Conservation (phyloP, 2,113 vertebrate genomes). For the Muntiacus reevesi region DNA sequence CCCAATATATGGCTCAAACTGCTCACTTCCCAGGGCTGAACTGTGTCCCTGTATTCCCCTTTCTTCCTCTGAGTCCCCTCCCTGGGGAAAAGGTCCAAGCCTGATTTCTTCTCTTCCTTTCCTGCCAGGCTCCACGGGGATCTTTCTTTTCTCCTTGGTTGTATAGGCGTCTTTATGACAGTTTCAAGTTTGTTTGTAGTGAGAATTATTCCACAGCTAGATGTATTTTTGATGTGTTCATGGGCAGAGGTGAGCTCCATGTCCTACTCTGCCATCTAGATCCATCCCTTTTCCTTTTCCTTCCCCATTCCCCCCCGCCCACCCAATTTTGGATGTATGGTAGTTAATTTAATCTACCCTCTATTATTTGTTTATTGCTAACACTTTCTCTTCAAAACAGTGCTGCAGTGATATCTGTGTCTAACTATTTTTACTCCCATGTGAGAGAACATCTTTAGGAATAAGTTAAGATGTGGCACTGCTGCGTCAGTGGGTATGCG, state of each 20-base stretch:
- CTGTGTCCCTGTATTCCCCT: background rate
- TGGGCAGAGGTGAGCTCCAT: background rate
- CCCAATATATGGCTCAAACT: background rate
- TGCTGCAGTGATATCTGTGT: background rate
- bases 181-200: background rate
- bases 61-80: background rate
- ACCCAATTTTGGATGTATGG: background rate
- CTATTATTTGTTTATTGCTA: background rate
- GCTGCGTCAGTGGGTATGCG: background rate
- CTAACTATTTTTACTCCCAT: background rate
- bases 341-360: background rate
- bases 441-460: background rate
- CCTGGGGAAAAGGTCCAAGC: background rate
- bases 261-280: background rate
- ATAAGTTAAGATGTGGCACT: background rate
- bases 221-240: background rate
- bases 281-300: background rate
- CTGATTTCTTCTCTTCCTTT: background rate
- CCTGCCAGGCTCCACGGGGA: background rate
- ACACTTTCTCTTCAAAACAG: background rate
- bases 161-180: background rate
- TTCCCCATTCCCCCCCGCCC: rapidly evolving
- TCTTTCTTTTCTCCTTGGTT: background rate
- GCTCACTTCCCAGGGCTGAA: background rate
- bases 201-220: background rate